Conservation (phyloP, 2,888 invertebrate genomes). For the Nemotelus nigrinus region DNA sequence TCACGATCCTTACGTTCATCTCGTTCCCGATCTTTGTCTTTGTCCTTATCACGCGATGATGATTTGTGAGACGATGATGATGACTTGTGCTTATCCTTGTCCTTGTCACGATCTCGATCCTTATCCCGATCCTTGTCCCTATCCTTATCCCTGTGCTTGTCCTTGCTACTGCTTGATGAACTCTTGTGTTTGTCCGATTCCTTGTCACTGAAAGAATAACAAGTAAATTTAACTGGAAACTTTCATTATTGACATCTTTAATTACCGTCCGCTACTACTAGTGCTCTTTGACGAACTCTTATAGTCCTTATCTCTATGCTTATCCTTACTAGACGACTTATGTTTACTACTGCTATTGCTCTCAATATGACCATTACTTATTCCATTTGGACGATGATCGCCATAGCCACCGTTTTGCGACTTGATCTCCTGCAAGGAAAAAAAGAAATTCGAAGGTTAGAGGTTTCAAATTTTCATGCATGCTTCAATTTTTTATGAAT, state of each 20-base stretch:
- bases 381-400: constrained; percentile 76
- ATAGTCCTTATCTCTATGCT: constrained; percentile 66
- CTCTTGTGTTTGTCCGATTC: constrained; percentile 66
- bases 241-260: background rate
- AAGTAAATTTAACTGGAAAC: too few species aligned
- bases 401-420: constrained; percentile 67
- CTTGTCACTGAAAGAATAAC: constrained; percentile 57
- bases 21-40: constrained; percentile 57
- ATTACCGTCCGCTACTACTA: constrained; percentile 52
- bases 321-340: constrained; percentile 72
- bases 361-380: constrained; percentile 77
- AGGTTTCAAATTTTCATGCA: too few species aligned
- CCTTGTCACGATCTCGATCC: constrained; percentile 65
- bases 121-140: constrained; percentile 66
- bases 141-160: constrained; percentile 64
- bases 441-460: too few species aligned
- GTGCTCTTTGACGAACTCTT: constrained; percentile 67
- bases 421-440: constrained; percentile 48
- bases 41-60: constrained; percentile 57
- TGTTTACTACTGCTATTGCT: constrained; percentile 70
- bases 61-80: constrained; percentile 58
- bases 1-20: constrained; percentile 58
- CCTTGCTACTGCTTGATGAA: constrained; percentile 67
- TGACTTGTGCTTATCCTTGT: constrained; percentile 64
- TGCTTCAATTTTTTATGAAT: too few species aligned